Evolutionary conservation across 2,888 invertebrate species (phyloP).

Genomic region (Buathra laborator): DNA sequence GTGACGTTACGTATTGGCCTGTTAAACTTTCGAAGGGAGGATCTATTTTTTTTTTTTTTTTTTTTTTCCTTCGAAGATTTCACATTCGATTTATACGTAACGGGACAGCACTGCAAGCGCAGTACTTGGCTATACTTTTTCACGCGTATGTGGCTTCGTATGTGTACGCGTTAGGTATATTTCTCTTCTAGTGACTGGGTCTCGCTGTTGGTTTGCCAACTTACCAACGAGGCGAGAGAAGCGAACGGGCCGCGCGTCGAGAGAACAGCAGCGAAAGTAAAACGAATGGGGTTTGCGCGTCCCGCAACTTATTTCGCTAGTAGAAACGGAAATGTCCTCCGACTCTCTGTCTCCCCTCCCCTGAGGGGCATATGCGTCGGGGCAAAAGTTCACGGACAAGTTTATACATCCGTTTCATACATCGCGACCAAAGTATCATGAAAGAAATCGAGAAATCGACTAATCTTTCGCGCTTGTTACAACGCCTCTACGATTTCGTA

Average conservation of each 20-base stretch:
- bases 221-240: background rate
- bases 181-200: slow-evolving; percentile 2
- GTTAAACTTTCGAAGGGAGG: slow-evolving; percentile 8
- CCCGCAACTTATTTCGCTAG: slow-evolving; percentile 62
- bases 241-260: background rate
- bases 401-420: slow-evolving; percentile 37
- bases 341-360: background rate
- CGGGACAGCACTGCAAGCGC: background rate
- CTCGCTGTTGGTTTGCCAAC: slow-evolving; percentile 33
- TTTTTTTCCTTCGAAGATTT: background rate
- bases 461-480: slow-evolving; percentile 12
- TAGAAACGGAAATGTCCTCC: slow-evolving; percentile 62
- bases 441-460: slow-evolving; percentile 20
- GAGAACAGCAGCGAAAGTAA: slow-evolving; percentile 53
- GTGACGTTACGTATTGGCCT: background rate
- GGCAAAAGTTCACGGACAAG: slow-evolving; percentile 64
- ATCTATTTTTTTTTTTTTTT: background rate
- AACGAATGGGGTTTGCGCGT: slow-evolving; percentile 61
- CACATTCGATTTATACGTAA: background rate
- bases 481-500: no score
- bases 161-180: no score
- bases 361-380: slow-evolving; percentile 59
- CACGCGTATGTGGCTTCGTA: background rate
- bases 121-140: background rate
- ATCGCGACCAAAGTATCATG: background rate